phyloP scores from a whole-genome alignment of 1,140 invertebrate species.

The Dendroctonus valens region DNA sequence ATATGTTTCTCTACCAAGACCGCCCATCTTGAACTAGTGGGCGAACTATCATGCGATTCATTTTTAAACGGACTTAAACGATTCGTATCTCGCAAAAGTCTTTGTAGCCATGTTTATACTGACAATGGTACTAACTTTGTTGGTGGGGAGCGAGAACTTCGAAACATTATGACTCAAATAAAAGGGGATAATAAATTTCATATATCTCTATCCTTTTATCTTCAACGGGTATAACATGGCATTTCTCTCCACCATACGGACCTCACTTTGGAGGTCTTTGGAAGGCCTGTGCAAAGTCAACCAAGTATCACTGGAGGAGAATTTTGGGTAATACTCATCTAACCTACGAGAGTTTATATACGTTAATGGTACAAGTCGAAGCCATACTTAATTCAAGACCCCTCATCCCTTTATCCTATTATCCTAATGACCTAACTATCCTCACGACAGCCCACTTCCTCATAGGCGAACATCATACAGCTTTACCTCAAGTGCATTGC shows the following conservation, averaged over 20 bases:
- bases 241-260: conserved; percentile 16
- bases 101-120: conserved; percentile 30
- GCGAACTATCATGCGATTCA: conserved; percentile 43
- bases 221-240: conserved; percentile 9
- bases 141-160: conserved; percentile 9
- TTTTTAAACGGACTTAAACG: conserved; percentile 47
- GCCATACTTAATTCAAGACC: no score
- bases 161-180: background rate
- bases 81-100: conserved; percentile 47
- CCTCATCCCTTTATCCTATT: no score
- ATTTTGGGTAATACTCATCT: conserved; percentile 13
- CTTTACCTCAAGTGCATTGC: no score
- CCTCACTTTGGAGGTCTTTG: conserved; percentile 47
- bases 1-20: conserved; percentile 47
- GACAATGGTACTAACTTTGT: conserved; percentile 36
- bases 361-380: no score
- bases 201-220: background rate
- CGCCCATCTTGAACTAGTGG: conserved; percentile 50
- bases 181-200: background rate
- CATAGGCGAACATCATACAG: no score
- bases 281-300: conserved; percentile 45
- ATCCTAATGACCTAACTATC: no score
- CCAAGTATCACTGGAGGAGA: conserved; percentile 42
- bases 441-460: no score
- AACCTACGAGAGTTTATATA: background rate